Percentiles rank a stretch among this genome's conserved stretches.
Conservation (phyloP, 2,888 invertebrate genomes). For the Thumatha senex region DNA sequence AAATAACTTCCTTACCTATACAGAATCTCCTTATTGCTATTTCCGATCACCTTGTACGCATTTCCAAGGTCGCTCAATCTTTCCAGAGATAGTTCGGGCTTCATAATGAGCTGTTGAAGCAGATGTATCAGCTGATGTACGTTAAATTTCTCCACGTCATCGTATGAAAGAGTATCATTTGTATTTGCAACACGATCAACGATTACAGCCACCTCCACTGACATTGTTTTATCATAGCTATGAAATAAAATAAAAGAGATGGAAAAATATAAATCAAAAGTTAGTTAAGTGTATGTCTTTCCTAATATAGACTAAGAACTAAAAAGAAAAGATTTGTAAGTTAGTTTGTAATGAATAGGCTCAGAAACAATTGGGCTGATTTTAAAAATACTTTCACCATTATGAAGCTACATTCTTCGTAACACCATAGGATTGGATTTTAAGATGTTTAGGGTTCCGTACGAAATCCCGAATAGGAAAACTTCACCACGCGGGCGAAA, state of each 20-base stretch:
- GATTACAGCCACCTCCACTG: slow-evolving; percentile 84
- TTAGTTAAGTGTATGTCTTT: too few relatives aligned
- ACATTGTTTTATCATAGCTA: slow-evolving; percentile 87
- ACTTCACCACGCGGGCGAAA: too few relatives aligned
- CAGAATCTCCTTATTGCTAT: slow-evolving; percentile 91
- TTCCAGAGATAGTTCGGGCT: slow-evolving; percentile 73
- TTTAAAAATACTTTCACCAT: too few relatives aligned
- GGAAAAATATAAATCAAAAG: too few relatives aligned
- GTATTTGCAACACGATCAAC: slow-evolving; percentile 64
- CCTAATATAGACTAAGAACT: too few relatives aligned
- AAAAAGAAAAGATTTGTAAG: too few relatives aligned
- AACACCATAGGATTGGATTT: too few relatives aligned
- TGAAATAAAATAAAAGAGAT: neutral
- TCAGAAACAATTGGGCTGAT: too few relatives aligned
- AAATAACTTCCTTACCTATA: slow-evolving; percentile 39
- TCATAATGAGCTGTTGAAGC: slow-evolving; percentile 86
- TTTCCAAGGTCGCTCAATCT: slow-evolving; percentile 69
- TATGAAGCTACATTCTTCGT: too few relatives aligned
- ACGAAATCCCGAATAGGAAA: too few relatives aligned
- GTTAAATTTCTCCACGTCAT: slow-evolving; percentile 83
- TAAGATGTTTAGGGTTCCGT: too few relatives aligned
- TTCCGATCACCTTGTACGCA: slow-evolving; percentile 85
- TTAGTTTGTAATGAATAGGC: too few relatives aligned
- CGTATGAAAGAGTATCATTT: slow-evolving; percentile 66
- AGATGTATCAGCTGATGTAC: slow-evolving; percentile 88